Evolutionary conservation across 2,888 invertebrate species (phyloP).

Genomic region (Platycheirus albimanus): DNA sequence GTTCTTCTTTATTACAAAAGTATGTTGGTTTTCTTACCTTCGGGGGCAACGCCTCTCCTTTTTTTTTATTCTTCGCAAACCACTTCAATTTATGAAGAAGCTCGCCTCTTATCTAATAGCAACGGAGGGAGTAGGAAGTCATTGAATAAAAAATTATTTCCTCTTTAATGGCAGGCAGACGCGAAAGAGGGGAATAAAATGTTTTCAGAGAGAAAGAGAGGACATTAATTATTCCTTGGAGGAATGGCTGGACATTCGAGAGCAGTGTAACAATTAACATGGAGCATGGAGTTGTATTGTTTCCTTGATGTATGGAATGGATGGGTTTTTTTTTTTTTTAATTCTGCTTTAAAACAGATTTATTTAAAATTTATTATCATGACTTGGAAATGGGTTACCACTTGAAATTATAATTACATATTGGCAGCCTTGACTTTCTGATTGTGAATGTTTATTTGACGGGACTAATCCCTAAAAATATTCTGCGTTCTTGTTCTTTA

Average conservation of each 20-base stretch:
- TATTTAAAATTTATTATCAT: no score
- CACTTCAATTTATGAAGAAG: slow-evolving; percentile 13
- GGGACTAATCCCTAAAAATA: no score
- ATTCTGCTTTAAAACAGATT: no score
- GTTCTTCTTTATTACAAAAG: slow-evolving; percentile 23
- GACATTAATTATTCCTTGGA: slow-evolving; percentile 20
- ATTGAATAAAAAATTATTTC: slow-evolving; percentile 68
- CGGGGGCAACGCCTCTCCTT: not conserved
- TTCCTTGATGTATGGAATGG: no score
- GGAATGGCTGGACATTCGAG: slow-evolving; percentile 19
- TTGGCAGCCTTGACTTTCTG: no score
- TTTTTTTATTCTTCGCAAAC: no score
- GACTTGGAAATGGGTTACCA: no score
- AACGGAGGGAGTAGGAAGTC: slow-evolving; percentile 24
- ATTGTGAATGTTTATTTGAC: no score
- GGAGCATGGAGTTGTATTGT: not conserved
- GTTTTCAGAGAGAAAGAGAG: slow-evolving; percentile 7
- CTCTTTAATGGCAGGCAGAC: slow-evolving; percentile 49
- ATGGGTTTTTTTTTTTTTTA: not conserved
- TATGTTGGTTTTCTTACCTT: slow-evolving; percentile 38
- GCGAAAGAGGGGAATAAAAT: slow-evolving; percentile 29
- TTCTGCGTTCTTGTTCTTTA: no score
- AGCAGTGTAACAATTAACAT: slow-evolving; percentile 26
- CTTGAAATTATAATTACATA: no score
- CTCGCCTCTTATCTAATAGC: slow-evolving; percentile 9